Base-by-base conservation (phyloP, 1,140 invertebrate species). In the Paramacrobiotus metropolitanus region DNA sequence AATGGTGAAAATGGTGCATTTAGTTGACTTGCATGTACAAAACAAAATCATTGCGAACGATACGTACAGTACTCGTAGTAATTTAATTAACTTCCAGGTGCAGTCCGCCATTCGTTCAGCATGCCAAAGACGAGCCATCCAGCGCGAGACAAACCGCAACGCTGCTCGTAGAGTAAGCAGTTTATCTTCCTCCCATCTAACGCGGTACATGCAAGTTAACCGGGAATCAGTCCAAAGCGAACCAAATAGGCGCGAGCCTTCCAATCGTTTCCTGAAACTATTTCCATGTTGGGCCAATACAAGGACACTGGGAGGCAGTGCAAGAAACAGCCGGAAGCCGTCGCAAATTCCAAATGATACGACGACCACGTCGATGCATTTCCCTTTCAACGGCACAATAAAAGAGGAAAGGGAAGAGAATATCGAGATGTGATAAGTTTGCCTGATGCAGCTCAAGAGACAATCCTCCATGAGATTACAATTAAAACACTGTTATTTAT, bases 151-250 rank as follows among this genome's bases (percentile, higher is more conserved):
- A 15, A 55, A 20, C 9, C 15, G 48, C 4, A 55, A 21, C 48
- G 48, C 48, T 21, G 21, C 15, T 24, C 15, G 48, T 9, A 15
- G 48, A 21, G 48, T 55, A 15, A 55, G 48, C 24, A 20, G 15
- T 24, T 24, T 55, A 9, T 55, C 48, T 15, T 55, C 48, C 15
- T 20, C 15, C 4, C 48, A 55, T 24, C 48, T 55, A 9, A 55
- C 48, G 48, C 15, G 48, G 9, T 55, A 55, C 48, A 55, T 55
- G 48, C 48, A 55, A 55, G 48, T 55, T 9, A 55, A 55, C 48
- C 15, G 48, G 24, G 48, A 55, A 15, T 55, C 48, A 20, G 48
- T 55, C 15, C 48, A 55, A 24, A 20, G 15, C 15, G 9, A 4
- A 15, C 15, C 24, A 24, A 24, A 24, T 28, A 55, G 28, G 4